Evolutionary conservation across 2,113 vertebrate genomes (phyloP).

Genomic region (Xenopus laevis): DNA sequence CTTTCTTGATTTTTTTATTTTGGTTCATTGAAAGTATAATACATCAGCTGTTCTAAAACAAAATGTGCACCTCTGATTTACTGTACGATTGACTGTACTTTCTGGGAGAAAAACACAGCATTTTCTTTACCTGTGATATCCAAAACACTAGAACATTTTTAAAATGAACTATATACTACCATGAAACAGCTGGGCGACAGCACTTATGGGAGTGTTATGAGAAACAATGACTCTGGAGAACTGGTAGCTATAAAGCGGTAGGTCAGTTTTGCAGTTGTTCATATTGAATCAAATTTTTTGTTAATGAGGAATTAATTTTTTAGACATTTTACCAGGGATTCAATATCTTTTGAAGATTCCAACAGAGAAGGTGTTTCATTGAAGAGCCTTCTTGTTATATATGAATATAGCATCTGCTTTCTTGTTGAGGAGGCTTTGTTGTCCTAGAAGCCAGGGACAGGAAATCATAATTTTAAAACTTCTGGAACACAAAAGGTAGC

Average conservation of each 20-base stretch:
- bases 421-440: no score
- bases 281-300: no score
- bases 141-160: neutral
- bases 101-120: no score
- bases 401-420: no score
- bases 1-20: neutral
- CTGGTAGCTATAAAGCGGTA: constrained; percentile 97
- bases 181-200: constrained; percentile 91
- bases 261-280: neutral
- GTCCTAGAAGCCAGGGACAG: no score
- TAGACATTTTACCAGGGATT: no score
- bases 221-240: constrained; percentile 91
- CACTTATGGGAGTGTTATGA: constrained; percentile 91
- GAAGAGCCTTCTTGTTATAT: no score
- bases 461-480: no score
- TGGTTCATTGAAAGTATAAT: neutral
- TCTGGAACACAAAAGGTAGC: no score
- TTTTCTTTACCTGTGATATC: neutral
- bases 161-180: constrained; percentile 92
- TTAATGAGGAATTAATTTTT: no score
- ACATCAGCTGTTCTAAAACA: neutral
- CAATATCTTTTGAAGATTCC: no score
- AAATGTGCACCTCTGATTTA: neutral
- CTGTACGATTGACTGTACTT: neutral
- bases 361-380: no score